Evolutionary conservation across 2,113 vertebrate genomes (phyloP), one percentile per base, ranked within the genome.

Genomic region (Antechinus flavipes): DNA sequence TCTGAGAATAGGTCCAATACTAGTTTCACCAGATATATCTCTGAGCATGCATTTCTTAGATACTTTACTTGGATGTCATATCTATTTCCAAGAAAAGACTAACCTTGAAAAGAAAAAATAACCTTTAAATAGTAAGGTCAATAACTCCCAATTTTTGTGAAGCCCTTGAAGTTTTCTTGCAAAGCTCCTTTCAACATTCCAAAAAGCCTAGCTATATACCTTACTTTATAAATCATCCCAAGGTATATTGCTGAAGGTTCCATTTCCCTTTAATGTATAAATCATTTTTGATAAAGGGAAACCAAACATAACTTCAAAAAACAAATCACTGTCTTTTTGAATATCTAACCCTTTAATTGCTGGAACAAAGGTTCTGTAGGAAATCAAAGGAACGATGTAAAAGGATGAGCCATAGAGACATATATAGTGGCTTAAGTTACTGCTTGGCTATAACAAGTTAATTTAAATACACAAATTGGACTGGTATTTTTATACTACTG

Each of bases 401-500:
- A 84, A 84, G 16, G n/a, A 84, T 84, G 68, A 23, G 22, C 68
- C 68, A 84, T 42, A 84, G 68, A 42, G n/a, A 84, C 6, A 84
- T 35, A 76, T 42, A n/a, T 84, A 56, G 93, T 42, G 91, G 46
- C 50, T 54, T 42, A 49, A 93, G 96, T 54, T 1, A 90, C 61
- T 96, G 76, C 14, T 0, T 54, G 94, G 95, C 84, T 54, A 11
- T 58, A 97, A 35, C 58, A 42, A 97, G 23, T 46, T 93, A 96
- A 61, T 19, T 96, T 93, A 23, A 93, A 97, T 84, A 89, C 0
- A 92, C 42, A 92, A 97, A 55, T 0, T 14, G 19, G 50, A 94
- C 23, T 97, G 93, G 56, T 54, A 76, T 56, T 98, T 97, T 98
- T 96, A 97, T 94, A 95, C 94, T 97, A 97, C 54, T 97, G 96